Evolutionary conservation across 2,113 vertebrate genomes (phyloP), one percentile per base, ranked within the genome.

Genomic region (Vidua chalybeata): DNA sequence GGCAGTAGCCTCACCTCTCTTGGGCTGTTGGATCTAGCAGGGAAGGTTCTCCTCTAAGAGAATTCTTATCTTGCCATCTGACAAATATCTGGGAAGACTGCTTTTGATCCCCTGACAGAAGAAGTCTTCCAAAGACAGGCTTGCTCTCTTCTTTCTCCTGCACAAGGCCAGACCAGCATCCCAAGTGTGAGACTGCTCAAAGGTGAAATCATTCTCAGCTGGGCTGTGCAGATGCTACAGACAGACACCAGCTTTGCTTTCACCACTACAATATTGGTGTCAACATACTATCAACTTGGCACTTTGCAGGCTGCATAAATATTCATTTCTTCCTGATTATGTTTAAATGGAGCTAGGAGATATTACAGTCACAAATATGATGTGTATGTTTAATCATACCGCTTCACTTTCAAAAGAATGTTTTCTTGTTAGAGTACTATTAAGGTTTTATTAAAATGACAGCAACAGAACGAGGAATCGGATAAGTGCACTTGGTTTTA

Each of bases 401-500:
- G 41, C 68, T 73, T 63, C 21, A 68, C 45, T 94, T 96, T 69
- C 83, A 81, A 96, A 84, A 81, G 71, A 96, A 85, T 86, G 77
- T 90, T 94, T 96, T 95, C 73, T 88, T 59, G 49, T 87, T 92
- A 94, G 48, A 92, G 79, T 31, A 94, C 73, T 72, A 93, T 67
- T 93, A 92, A 91, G 75, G 41, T 93, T 94, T 97, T 95, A 95
- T 94, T 94, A 74, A 95, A 96, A 96, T 68, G 30, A 92, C 61
- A 92, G 49, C 48, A 93, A 45, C 43, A 46, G 89, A 63, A 73
- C 67, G 56, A 92, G 72, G 79, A 90, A 96, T 85, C 7, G 30
- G 35, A 22, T 62, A 90, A 87, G 66, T 89, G 83, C 41, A 90
- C 58, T 74, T 55, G 17, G 33, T 92, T 86, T 96, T 85, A 76